Base-by-base conservation (phyloP, 2,888 invertebrate species). In the Celastrina argiolus region DNA sequence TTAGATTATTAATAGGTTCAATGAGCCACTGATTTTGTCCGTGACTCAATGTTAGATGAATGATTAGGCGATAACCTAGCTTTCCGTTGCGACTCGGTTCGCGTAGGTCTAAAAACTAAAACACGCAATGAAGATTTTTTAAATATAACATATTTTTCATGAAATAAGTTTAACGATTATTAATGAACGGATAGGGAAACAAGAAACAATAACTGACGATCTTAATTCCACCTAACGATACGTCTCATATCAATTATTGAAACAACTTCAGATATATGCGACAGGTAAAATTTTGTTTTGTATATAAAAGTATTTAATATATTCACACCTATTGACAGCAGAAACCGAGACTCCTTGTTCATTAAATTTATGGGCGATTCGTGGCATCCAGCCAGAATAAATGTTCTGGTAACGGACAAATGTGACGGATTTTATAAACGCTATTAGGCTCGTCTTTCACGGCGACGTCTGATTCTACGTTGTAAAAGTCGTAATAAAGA, bases 1-100 rank as follows among this genome's bases (percentile, higher is more conserved):
- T 87, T 85, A 82, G 77, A 80, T 83, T 85, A 87, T 83, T 88
- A 88, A 88, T 84, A 86, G 82, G 74, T 81, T 78, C 79, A 79
- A 83, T 85, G 82, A 84, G 84, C 79, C 76, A 79, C 79, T 78
- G 75, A 82, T 79, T 76, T 74, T 77, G 74, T 76, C 73, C 68
- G 65, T 69, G 70, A 72, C 65, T 69, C 69, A 58, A 31, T 58
- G 18, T 56, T 65, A 22, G 41, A 63, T 63, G 41, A 26, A 39
- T 36, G 10, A 63, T 26, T 28, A 42, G 12, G 26, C 59, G 31
- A 64, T 64, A 28, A 64, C 34, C 51, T 51, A 51, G 14, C 51
- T 12, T 51, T 51, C 51, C 4, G 51, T 16, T 22, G n/a, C n/a
- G n/a, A n/a, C n/a, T n/a, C n/a, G n/a, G n/a, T n/a, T n/a, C n/a